Evolutionary conservation across 2,888 invertebrate genomes (phyloP), one percentile per base, ranked within the genome.

Genomic region (Plemyria rubiginata): DNA sequence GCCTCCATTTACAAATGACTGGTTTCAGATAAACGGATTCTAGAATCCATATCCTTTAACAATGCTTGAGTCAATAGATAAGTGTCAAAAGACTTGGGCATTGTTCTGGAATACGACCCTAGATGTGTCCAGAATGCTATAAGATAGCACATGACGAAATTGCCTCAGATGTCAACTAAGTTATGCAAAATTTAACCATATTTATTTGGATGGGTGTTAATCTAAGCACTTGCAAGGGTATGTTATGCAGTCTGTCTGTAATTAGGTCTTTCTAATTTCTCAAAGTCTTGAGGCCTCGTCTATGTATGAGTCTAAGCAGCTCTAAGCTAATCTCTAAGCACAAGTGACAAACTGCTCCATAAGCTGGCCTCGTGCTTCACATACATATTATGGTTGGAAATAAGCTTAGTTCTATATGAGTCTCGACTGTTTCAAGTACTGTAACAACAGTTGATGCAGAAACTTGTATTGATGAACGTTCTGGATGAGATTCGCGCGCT

Each of bases 401-500:
- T 8, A 38, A 9, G 11, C 36, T 38, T 11, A 38, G 38, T 52
- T 22, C 66, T 74, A 98, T 78, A 98, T 98, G 71, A 98, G 95
- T 71, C 98, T 92, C 49, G 97, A 97, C 80, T 97, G 96, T 80
- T 97, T 96, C 71, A 98, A 92, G 89, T 98, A 98, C 78, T 96
- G 96, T 62, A 97, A 95, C 48, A 98, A 94, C 55, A 98, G 93
- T 73, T 96, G 95, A 84, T 98, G 97, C 53, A 98, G 95, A 87
- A 98, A 98, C 84, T 96, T 95, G 90, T 98, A 98, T 85, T 98
- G 98, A 65, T 96, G 96, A 66, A 97, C 94, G 60, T 97, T 97
- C 85, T 97, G 97, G 66, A 98, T 96, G 88, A 98, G 95, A 81
- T 95, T 95, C 86, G 98, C 98, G 67, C 98, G 94, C 82, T 98